These are phyloP conservation scores for Ophion costatus DNA, from an alignment of 2,888 invertebrate genomes.

Conservation along the genomic window DNA sequence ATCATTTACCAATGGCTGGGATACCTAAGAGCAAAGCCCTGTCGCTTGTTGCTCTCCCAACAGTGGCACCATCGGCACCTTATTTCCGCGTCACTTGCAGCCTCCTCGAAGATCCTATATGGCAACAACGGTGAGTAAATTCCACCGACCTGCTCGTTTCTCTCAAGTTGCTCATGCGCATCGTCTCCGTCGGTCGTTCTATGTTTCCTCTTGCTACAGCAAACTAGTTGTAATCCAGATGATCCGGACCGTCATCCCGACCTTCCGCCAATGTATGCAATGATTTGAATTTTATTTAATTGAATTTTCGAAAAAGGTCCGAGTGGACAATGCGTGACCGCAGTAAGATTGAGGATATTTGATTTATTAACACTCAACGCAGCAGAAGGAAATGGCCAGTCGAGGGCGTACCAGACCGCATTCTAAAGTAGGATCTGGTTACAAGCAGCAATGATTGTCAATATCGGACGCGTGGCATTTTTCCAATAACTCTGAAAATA, in stretches of 20 bases:
- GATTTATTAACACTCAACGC: neutral
- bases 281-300: too few species aligned
- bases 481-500: neutral
- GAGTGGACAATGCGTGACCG: neutral
- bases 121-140: constrained; percentile 77
- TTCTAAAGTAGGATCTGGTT: neutral
- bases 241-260: neutral
- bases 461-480: neutral
- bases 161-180: constrained; percentile 20
- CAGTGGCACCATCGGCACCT: constrained; percentile 18
- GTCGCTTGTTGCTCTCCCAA: constrained; percentile 61
- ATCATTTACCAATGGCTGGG: constrained; percentile 73
- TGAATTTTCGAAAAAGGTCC: neutral
- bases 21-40: constrained; percentile 69
- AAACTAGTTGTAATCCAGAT: neutral
- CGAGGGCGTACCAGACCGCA: neutral
- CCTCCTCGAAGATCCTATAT: constrained; percentile 70
- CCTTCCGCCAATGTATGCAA: neutral
- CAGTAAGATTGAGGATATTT: neutral
- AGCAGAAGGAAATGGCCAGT: neutral
- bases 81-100: constrained; percentile 59
- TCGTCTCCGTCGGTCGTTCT: neutral
- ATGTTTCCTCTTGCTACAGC: neutral
- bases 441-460: neutral
- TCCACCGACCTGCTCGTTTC: constrained; percentile 48